These are phyloP conservation scores for Agrochola lychnidis DNA, from an alignment of 2,888 invertebrate genomes.

Conservation along the genomic window DNA sequence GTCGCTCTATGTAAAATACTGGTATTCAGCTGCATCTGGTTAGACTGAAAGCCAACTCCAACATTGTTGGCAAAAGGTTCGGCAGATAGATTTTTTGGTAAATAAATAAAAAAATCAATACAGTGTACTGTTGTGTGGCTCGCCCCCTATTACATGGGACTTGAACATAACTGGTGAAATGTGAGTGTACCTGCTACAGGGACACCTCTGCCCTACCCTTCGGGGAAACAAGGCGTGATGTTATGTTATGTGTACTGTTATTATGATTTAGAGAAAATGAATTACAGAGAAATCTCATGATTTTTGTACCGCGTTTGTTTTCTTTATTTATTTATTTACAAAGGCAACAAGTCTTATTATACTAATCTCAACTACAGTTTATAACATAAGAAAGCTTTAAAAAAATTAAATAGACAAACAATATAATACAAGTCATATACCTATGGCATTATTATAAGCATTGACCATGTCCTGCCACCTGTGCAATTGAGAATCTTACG, in stretches of 20 bases:
- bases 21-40: neutral
- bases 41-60: neutral
- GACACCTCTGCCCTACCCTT: too few species aligned
- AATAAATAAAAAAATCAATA: too few species aligned
- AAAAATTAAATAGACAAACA: neutral
- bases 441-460: neutral
- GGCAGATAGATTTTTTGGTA: neutral
- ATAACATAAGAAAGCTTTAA: neutral
- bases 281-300: neutral
- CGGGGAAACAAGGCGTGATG: too few species aligned
- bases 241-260: too few species aligned
- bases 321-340: neutral
- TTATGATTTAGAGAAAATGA: neutral
- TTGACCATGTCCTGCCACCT: neutral
- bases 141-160: too few species aligned
- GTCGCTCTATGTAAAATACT: neutral
- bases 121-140: too few species aligned
- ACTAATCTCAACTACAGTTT: too few species aligned
- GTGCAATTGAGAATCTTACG: neutral
- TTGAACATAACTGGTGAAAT: too few species aligned
- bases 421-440: neutral
- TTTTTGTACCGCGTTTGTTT: neutral
- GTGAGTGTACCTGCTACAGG: too few species aligned
- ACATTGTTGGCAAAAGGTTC: neutral
- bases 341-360: too few species aligned